These are phyloP conservation scores for Eulemur mongoz DNA, from an alignment of 2,797 vertebrate species.

Conservation along the genomic window DNA sequence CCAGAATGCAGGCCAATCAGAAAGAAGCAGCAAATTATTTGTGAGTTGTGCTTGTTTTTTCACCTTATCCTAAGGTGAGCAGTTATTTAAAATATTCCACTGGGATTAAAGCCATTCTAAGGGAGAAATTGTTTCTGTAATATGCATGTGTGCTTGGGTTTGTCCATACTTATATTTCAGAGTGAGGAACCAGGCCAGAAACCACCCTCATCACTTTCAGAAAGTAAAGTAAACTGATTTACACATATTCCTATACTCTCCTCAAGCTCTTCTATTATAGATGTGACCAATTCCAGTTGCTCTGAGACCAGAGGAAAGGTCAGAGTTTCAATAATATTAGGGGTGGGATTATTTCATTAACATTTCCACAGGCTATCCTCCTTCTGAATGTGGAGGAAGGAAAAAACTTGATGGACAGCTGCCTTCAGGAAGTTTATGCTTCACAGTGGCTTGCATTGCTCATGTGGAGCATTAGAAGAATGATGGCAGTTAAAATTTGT, in stretches of 20 bases:
- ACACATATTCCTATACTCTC: neutral
- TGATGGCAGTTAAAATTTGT: conserved; percentile 73
- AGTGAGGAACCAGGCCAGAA: conserved; percentile 7
- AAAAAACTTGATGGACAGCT: conserved; percentile 47
- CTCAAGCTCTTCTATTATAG: neutral
- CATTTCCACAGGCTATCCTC: neutral
- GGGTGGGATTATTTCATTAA: conserved; percentile 1
- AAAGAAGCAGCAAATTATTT: neutral
- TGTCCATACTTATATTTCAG: neutral
- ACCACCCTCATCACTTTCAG: neutral
- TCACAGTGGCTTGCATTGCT: conserved; percentile 43
- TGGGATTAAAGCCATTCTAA: neutral
- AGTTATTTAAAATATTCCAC: conserved; percentile 32
- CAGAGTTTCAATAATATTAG: neutral
- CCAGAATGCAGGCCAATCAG: neutral
- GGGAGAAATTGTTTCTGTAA: neutral
- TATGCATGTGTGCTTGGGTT: neutral
- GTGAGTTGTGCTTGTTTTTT: neutral
- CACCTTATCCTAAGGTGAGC: neutral
- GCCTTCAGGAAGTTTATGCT: conserved; percentile 61
- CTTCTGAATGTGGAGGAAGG: conserved; percentile 5
- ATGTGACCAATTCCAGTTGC: neutral
- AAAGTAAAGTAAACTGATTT: neutral
- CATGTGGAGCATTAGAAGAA: conserved; percentile 62
- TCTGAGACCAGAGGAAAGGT: neutral